phyloP scores from a whole-genome alignment of 2,888 invertebrate genomes.

The Caenorhabditis sp. region DNA sequence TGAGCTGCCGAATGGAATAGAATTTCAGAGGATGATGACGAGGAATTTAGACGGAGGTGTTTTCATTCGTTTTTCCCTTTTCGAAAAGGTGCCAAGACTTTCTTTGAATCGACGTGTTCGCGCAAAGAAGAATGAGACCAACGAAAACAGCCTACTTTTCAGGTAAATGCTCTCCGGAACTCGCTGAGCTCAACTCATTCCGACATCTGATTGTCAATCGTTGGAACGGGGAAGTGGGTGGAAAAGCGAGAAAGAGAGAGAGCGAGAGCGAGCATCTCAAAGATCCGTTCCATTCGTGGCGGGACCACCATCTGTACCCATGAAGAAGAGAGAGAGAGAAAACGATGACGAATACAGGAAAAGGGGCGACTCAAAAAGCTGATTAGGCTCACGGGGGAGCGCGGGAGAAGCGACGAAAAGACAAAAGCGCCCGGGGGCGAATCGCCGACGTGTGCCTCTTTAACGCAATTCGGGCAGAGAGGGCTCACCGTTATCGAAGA shows the following conservation, averaged over 20 bases:
- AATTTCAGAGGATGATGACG: background rate
- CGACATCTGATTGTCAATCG: background rate
- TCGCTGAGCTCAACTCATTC: background rate
- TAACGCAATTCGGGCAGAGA: constrained; percentile 37
- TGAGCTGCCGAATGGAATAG: background rate
- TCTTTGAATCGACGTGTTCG: background rate
- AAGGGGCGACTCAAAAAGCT: constrained; percentile 43
- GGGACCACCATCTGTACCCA: no score
- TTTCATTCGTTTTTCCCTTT: background rate
- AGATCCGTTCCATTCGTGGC: constrained; percentile 7
- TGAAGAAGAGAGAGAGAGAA: background rate
- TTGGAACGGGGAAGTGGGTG: background rate
- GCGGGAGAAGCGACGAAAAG: constrained; percentile 23
- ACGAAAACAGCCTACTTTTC: background rate
- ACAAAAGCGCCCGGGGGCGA: constrained; percentile 42
- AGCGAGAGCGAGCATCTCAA: background rate
- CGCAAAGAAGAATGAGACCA: background rate
- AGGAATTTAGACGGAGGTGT: background rate
- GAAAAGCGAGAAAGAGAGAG: background rate
- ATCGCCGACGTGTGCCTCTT: constrained; percentile 36
- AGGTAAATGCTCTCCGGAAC: no score
- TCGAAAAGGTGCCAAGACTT: background rate
- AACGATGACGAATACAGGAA: constrained; percentile 48
- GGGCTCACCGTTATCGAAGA: constrained; percentile 1
- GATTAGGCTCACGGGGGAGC: constrained; percentile 27